phyloP scores from a whole-genome alignment of 2,113 vertebrate species.

The Origma solitaria region DNA sequence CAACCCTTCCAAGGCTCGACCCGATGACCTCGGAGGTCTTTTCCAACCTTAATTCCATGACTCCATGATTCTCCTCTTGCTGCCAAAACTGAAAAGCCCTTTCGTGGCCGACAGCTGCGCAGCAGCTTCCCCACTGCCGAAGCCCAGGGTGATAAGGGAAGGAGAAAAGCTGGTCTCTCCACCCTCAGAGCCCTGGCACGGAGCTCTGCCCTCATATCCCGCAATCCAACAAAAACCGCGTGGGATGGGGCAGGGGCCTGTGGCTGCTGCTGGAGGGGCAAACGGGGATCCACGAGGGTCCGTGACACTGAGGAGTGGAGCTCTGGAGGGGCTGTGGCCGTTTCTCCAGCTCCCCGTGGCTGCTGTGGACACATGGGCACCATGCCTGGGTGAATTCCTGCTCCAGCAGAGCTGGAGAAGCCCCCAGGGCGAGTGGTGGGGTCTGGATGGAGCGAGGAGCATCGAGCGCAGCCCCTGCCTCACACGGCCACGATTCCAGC shows the following conservation, averaged over 20 bases:
- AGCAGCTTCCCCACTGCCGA: neutral
- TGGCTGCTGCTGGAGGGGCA: neutral
- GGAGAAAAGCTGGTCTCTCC: neutral
- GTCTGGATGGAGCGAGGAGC: fast-evolving
- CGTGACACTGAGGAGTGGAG: too few species aligned
- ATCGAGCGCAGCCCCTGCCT: neutral
- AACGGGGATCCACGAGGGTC: fast-evolving
- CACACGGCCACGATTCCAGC: fast-evolving
- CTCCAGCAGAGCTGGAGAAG: neutral
- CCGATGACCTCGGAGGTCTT: neutral
- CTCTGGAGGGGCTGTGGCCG: neutral
- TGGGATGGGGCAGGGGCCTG: neutral
- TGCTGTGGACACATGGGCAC: neutral
- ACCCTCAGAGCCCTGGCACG: neutral
- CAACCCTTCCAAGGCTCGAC: neutral
- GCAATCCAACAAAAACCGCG: fast-evolving
- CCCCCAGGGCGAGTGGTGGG: neutral
- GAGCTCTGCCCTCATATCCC: neutral
- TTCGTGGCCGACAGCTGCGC: fast-evolving
- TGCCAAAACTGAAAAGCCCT: neutral
- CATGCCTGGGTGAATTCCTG: neutral
- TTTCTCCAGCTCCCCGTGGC: fast-evolving
- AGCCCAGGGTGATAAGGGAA: neutral
- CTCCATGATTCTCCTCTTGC: neutral
- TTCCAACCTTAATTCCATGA: neutral